Percentiles rank a stretch among this genome's conserved stretches.
These are phyloP conservation scores for Megamerina dolium DNA, from an alignment of 2,888 invertebrate species.

Conservation along the genomic window DNA sequence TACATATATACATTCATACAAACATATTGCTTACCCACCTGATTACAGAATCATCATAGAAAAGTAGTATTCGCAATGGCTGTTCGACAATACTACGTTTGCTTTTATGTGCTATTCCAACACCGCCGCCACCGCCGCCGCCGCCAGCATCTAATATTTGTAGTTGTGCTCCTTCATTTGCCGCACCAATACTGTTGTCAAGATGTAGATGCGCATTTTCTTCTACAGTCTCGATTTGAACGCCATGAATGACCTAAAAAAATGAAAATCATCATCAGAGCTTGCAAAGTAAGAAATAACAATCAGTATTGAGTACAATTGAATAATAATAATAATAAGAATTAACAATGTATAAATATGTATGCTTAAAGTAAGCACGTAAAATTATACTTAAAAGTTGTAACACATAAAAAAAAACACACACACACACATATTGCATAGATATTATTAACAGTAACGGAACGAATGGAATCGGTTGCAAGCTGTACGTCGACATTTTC, in stretches of 20 bases:
- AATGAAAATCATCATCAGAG: no score
- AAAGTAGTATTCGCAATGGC: conserved; percentile 74
- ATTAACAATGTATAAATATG: no score
- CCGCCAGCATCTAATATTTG: conserved; percentile 3
- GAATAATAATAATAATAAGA: no score
- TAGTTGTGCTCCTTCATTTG: conserved; percentile 1
- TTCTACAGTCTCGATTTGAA: conserved; percentile 65
- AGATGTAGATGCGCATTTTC: conserved; percentile 60
- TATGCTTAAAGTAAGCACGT: no score
- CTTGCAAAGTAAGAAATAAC: no score
- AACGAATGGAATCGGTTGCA: no score
- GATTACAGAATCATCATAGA: conserved; percentile 83
- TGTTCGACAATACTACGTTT: conserved; percentile 67
- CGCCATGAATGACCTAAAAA: conserved; percentile 73
- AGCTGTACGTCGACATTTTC: no score
- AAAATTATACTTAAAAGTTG: background rate
- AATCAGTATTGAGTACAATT: no score
- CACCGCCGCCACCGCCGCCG: conserved; percentile 61
- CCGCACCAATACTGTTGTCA: conserved; percentile 57
- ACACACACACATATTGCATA: no score
- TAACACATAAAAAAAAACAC: background rate
- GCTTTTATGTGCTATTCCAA: conserved; percentile 55
- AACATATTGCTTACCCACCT: conserved; percentile 55
- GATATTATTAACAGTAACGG: no score
- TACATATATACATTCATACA: background rate